These are phyloP conservation scores for Danaus plexippus DNA, from an alignment of 1,140 invertebrate species.

Conservation along the genomic window DNA sequence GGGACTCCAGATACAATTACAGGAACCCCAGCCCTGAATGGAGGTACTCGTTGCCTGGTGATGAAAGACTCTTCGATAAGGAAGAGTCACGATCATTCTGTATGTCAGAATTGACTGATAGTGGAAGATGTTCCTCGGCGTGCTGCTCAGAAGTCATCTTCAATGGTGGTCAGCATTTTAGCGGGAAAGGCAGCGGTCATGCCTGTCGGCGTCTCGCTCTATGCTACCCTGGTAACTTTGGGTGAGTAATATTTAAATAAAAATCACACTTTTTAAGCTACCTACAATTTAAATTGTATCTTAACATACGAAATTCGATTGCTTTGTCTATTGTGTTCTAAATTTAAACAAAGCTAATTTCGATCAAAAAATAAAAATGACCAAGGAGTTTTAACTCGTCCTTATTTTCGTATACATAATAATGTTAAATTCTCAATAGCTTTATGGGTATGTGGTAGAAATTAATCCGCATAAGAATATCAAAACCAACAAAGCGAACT, in stretches of 20 bases:
- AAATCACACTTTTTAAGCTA: neutral
- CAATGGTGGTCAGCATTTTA: slow-evolving; percentile 66
- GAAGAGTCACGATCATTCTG: slow-evolving; percentile 44
- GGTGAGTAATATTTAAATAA: slow-evolving; percentile 36
- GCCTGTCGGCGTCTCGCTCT: slow-evolving; percentile 38
- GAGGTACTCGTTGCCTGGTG: slow-evolving; percentile 43
- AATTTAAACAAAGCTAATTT: no score
- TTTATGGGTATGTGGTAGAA: no score
- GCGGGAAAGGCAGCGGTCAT: slow-evolving; percentile 42
- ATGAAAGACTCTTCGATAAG: slow-evolving; percentile 41
- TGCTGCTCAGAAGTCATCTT: slow-evolving; percentile 69
- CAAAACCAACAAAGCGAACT: slow-evolving; percentile 21
- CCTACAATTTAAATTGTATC: no score
- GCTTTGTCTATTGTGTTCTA: no score
- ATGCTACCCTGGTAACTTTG: slow-evolving; percentile 61
- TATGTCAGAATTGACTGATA: slow-evolving; percentile 49
- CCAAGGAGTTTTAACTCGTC: no score
- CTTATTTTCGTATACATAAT: no score
- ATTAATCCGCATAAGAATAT: neutral
- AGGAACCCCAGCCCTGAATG: slow-evolving; percentile 42
- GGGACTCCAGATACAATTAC: slow-evolving; percentile 42
- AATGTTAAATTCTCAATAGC: no score
- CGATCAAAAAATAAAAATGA: no score
- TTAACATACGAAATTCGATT: no score
- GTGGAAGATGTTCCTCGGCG: slow-evolving; percentile 60